Evolutionary conservation across 1,140 invertebrate species (phyloP), one percentile per base, ranked within the genome.

Genomic region (Eriosoma lanigerum): DNA sequence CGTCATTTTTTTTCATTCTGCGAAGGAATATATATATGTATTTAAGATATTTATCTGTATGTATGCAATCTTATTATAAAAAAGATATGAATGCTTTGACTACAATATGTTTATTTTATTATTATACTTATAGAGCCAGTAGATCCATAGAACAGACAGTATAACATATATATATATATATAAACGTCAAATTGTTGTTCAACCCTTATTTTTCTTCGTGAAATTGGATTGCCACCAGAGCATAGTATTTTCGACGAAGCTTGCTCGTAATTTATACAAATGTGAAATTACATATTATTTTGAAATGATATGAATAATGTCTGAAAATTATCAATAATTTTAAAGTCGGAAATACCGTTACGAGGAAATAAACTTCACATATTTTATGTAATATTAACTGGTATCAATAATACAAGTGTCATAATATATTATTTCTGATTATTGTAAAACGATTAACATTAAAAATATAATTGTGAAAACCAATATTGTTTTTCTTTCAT

Each of bases 61-160:
- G 66, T 68, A 17, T 46, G 44, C 24, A 46, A 48, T 68, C 46
- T 48, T 15, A 21, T 46, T 9, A 13, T 6, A 68, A 21, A 48
- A 46, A 48, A 24, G 38, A 68, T 24, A 68, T 12, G 24, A 46
- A 68, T 68, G n/a, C 15, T 4, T 46, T 6, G n/a, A 44, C 1
- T 68, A 68, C n/a, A 46, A 24, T 68, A 46, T 46, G 38, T 38
- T 15, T 68, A 66, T 46, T 44, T 64, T 64, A 66, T 68, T 68
- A n/a, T n/a, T n/a, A n/a, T n/a, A n/a, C n/a, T n/a, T n/a, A 48
- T 48, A 68, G 48, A 24, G 66, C 44, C 44, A 15, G 1, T 46
- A 29, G 17, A 68, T 26, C 44, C 21, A 17, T n/a, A 4, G 9
- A 68, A 68, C 0, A 64, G 17, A 64, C 62, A 46, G 4, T n/a